Base-by-base conservation (phyloP, 2,113 vertebrate species). In the Dromaius novaehollandiae region DNA sequence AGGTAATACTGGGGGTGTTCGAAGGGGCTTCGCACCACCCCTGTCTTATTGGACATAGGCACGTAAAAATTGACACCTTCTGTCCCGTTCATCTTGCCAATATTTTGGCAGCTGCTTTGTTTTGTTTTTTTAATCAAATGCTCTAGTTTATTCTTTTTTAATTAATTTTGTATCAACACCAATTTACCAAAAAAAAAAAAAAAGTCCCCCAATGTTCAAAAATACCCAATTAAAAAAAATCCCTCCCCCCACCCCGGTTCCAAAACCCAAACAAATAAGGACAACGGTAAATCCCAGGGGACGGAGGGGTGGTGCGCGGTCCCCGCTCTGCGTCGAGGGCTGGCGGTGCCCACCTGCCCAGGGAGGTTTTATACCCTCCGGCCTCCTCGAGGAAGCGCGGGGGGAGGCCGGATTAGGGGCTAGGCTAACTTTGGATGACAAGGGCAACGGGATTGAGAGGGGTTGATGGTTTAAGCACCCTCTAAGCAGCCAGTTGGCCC, bases 61-160 rank as follows among this genome's bases (percentile, higher is more conserved):
- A 99, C 96, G 8, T 99, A 99, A 92, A 99, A 99, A 95, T 99
- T 98, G 74, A 96, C 87, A 63, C 98, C 98, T 84, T 99, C 98
- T 5, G 98, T 99, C 94, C 98, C 98, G 7, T 99, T 98, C 98
- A 98, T 98, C 50, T 95, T 97, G 95, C 86, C 96, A 13, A 75
- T 0, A 55, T 38, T 84, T 5, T 2, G 40, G 90, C 86, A 93
- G 74, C 63, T 82, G 86, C 84, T 86, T 71, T 68, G 53, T 28
- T 70, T 81, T 61, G 48, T 50, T 51, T 9, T 65, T 61, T 44
- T 13, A n/a, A 48, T 13, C 51, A 66, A 38, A 58, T 6, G 2
- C 17, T 70, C 30, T 60, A 25, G 34, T 42, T 30, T 42, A 16
- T 42, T 48, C 19, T 4, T 18, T 36, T 13, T 32, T 61, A 69